phyloP scores from a whole-genome alignment of 2,113 vertebrate genomes.

The Vulpes lagopus region DNA sequence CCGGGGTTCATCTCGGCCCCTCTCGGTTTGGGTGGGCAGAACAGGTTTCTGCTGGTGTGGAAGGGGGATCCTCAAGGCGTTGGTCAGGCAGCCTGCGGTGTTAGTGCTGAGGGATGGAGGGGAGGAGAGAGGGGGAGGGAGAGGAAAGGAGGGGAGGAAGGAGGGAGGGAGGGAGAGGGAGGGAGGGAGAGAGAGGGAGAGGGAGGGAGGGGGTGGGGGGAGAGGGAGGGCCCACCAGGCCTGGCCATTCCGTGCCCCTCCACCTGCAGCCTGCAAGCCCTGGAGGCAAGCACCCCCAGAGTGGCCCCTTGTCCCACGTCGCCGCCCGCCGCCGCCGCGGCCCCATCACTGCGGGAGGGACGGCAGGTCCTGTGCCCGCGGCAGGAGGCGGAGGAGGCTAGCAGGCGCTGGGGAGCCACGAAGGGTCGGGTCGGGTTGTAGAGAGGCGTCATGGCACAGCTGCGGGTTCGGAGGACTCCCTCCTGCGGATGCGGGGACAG shows the following conservation, averaged over 20 bases:
- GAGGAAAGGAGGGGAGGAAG: neutral
- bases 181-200: too few relatives aligned
- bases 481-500: accelerated
- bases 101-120: neutral
- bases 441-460: neutral
- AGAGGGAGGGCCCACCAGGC: accelerated
- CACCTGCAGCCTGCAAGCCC: neutral
- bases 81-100: neutral
- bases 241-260: neutral
- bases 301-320: accelerated
- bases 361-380: accelerated
- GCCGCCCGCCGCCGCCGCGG: accelerated
- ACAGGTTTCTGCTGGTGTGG: conserved; percentile 74
- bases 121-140: too few relatives aligned
- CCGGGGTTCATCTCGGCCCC: conserved; percentile 73
- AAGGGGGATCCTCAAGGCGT: conserved; percentile 66
- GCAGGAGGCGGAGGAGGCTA: neutral
- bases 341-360: accelerated
- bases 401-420: neutral
- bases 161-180: too few relatives aligned
- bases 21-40: conserved; percentile 81
- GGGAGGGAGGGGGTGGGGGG: accelerated
- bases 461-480: accelerated
- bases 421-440: neutral
- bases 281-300: accelerated